phyloP scores from a whole-genome alignment of 2,113 vertebrate genomes.

The Noturus placidus region DNA sequence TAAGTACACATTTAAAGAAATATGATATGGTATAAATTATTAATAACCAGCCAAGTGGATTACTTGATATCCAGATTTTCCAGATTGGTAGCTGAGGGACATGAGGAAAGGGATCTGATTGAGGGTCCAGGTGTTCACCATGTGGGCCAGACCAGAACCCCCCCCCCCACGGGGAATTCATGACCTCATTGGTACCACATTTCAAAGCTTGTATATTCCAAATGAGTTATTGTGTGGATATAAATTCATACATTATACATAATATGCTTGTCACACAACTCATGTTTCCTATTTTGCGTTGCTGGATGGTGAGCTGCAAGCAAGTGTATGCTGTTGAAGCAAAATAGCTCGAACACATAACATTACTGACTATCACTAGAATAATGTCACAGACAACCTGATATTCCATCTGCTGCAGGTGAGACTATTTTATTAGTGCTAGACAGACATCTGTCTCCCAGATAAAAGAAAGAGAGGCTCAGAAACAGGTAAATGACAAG shows the following conservation, averaged over 20 bases:
- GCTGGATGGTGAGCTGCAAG: background rate
- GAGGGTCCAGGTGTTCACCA: slow-evolving; percentile 47
- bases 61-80: background rate
- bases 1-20: background rate
- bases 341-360: background rate
- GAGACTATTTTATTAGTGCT: background rate
- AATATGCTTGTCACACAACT: background rate
- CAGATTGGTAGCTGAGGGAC: background rate
- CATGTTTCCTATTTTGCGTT: too few species aligned
- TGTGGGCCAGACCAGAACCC: slow-evolving; percentile 35
- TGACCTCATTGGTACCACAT: slow-evolving; percentile 1
- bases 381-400: background rate
- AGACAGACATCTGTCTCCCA: slow-evolving; percentile 24
- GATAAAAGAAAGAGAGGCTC: slow-evolving; percentile 37
- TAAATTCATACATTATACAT: background rate
- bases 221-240: background rate
- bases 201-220: slow-evolving; percentile 2
- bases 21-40: background rate
- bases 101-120: slow-evolving; percentile 11
- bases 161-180: slow-evolving; percentile 15
- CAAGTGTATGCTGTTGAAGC: background rate
- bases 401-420: slow-evolving; percentile 7
- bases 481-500: background rate
- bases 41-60: background rate
- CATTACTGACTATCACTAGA: background rate